phyloP scores from a whole-genome alignment of 2,797 vertebrate species.

The Lateolabrax maculatus region DNA sequence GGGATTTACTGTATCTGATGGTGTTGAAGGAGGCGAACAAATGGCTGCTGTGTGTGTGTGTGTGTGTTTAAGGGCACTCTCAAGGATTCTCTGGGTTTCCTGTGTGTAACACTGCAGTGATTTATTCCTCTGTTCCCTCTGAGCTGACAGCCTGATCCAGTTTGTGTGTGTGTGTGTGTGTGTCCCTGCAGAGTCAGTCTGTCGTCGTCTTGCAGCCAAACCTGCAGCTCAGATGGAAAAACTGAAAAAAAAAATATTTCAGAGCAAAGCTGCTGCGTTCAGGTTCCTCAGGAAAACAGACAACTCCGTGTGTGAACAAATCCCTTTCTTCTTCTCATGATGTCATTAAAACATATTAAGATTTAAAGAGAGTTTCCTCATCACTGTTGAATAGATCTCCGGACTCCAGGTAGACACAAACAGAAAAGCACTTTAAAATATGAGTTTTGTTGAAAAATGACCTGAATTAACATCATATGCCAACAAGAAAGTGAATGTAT shows the following conservation, averaged over 20 bases:
- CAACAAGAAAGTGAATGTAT: too few species aligned
- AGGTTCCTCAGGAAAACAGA: slow-evolving; percentile 22
- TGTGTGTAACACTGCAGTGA: slow-evolving; percentile 56
- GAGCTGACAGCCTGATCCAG: slow-evolving; percentile 37
- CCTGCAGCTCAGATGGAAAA: slow-evolving; percentile 38
- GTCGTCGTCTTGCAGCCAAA: slow-evolving; percentile 38
- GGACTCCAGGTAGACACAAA: too few species aligned
- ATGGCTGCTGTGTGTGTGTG: slow-evolving; percentile 31
- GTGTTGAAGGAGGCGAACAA: slow-evolving; percentile 33
- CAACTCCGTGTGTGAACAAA: not conserved
- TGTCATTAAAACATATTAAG: too few species aligned
- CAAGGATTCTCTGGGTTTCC: slow-evolving; percentile 59
- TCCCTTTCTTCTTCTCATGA: too few species aligned
- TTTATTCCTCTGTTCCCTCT: slow-evolving; percentile 54
- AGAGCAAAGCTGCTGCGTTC: slow-evolving; percentile 30
- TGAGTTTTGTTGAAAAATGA: too few species aligned
- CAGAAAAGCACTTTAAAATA: too few species aligned
- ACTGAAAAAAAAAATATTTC: slow-evolving; percentile 10
- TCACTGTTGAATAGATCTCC: too few species aligned
- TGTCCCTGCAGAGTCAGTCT: slow-evolving; percentile 22
- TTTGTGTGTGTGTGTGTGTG: slow-evolving; percentile 7
- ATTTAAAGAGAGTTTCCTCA: too few species aligned
- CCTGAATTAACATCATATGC: too few species aligned
- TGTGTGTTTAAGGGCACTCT: slow-evolving; percentile 33
- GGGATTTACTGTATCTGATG: slow-evolving; percentile 32